A percentile compares a stretch with the other conserved stretches of the same genome.
Evolutionary conservation across 2,888 invertebrate genomes (phyloP).

Genomic region (Frankliniella fusca): DNA sequence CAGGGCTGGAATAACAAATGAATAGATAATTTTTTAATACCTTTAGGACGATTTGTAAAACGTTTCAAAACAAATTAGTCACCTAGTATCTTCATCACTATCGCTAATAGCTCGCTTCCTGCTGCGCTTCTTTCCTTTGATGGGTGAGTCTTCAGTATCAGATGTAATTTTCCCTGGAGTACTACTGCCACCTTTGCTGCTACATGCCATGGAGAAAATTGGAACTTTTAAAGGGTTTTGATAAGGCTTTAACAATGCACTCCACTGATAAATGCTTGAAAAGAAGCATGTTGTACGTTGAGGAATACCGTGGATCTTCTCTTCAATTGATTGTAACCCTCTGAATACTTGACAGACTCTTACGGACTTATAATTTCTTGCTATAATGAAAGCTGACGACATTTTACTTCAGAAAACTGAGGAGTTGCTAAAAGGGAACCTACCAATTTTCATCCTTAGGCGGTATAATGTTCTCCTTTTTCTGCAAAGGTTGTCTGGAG

Average conservation of each 20-base stretch:
- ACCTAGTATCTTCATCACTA: slow-evolving; percentile 8
- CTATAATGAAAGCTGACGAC: too few species aligned
- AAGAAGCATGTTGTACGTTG: too few species aligned
- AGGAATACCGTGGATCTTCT: too few species aligned
- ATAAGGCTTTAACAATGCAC: background rate
- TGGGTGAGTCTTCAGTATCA: background rate
- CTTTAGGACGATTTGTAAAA: background rate
- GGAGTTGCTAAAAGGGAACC: background rate
- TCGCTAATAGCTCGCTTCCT: slow-evolving; percentile 8
- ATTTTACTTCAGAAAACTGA: too few species aligned
- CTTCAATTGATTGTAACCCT: too few species aligned
- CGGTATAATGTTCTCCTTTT: slow-evolving; percentile 37
- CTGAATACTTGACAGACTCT: too few species aligned
- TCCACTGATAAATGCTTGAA: background rate
- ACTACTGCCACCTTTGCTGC: slow-evolving; percentile 1
- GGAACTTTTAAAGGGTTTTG: background rate
- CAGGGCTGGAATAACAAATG: background rate
- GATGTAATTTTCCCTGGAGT: background rate
- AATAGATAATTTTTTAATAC: background rate
- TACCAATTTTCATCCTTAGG: slow-evolving; percentile 41
- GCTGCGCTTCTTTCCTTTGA: background rate
- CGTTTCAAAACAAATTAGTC: background rate
- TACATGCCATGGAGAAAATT: slow-evolving; percentile 2
- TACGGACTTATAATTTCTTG: too few species aligned
- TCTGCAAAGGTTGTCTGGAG: slow-evolving; percentile 43